Evolutionary conservation across 1,140 invertebrate genomes (phyloP).

Genomic region (Drosophila kepulauana): DNA sequence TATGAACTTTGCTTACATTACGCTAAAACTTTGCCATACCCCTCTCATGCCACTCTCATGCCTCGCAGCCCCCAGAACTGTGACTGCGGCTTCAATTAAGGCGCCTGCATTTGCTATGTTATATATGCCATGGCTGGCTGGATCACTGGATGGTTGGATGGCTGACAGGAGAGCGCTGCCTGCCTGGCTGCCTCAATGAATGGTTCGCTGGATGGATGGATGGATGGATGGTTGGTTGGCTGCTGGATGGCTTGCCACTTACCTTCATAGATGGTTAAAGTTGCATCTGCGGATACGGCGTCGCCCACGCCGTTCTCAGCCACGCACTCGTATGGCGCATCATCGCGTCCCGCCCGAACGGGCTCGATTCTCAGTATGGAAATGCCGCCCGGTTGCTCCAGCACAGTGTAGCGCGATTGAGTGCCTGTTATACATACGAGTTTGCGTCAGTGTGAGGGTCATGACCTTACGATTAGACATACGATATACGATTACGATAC

Average conservation of each 20-base stretch:
- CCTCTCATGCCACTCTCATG: slow-evolving; percentile 32
- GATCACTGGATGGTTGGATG: not conserved
- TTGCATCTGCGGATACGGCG: slow-evolving; percentile 94
- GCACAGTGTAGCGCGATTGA: slow-evolving; percentile 89
- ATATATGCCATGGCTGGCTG: slow-evolving; percentile 10
- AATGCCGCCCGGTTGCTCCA: slow-evolving; percentile 87
- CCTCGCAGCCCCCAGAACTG: not conserved
- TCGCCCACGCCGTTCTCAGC: slow-evolving; percentile 98
- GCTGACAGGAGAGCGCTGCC: not conserved
- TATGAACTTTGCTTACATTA: slow-evolving; percentile 83
- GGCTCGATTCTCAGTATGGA: slow-evolving; percentile 97
- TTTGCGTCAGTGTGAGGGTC: slow-evolving; percentile 1
- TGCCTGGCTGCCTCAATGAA: not conserved
- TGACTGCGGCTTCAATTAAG: slow-evolving; percentile 46
- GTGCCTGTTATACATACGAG: slow-evolving; percentile 85
- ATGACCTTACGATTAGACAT: not conserved
- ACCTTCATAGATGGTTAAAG: slow-evolving; percentile 95
- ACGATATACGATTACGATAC: not conserved
- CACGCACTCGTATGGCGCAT: slow-evolving; percentile 97
- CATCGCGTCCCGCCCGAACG: slow-evolving; percentile 92
- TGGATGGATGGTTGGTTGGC: slow-evolving; percentile 17
- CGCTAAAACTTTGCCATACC: slow-evolving; percentile 67
- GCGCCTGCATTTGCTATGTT: slow-evolving; percentile 32
- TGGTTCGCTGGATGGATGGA: slow-evolving; percentile 10
- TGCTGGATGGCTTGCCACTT: slow-evolving; percentile 61